Conservation (phyloP, 2,113 vertebrate genomes). For the Riparia riparia region DNA sequence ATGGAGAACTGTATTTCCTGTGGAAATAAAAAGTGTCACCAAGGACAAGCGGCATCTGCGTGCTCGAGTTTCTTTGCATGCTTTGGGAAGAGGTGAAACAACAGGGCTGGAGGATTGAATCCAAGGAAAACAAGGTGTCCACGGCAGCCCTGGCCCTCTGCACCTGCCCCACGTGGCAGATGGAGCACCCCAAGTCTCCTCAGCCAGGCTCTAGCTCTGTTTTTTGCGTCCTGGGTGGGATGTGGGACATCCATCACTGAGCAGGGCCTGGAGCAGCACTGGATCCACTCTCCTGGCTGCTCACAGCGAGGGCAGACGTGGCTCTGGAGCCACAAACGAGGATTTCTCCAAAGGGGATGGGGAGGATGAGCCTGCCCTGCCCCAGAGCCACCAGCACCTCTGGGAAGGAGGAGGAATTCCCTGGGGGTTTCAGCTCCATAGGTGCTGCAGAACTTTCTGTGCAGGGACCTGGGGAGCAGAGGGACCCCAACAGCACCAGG, state of each 20-base stretch:
- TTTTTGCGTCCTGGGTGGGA: neutral
- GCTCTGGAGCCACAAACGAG: neutral
- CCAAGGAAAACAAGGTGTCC: neutral
- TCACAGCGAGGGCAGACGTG: neutral
- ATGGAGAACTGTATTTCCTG: neutral
- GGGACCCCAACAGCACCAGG: neutral
- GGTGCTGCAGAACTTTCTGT: neutral
- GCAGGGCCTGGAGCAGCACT: neutral
- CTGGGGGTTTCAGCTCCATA: neutral
- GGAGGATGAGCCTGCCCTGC: neutral
- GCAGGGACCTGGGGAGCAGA: neutral
- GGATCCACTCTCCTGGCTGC: fast-evolving
- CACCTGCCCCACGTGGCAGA: too few relatives aligned
- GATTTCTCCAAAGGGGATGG: neutral
- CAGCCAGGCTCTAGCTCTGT: neutral
- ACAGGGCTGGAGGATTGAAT: fast-evolving
- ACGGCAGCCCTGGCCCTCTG: neutral
- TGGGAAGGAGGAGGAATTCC: neutral
- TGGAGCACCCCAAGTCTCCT: neutral
- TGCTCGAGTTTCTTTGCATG: neutral
- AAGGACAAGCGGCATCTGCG: fast-evolving
- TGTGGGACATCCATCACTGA: fast-evolving
- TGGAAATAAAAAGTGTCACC: neutral
- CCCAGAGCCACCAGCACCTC: neutral
- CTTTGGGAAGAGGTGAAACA: neutral